These are phyloP conservation scores for Trachelus tabidus DNA, from an alignment of 2,888 invertebrate genomes.

Conservation along the genomic window DNA sequence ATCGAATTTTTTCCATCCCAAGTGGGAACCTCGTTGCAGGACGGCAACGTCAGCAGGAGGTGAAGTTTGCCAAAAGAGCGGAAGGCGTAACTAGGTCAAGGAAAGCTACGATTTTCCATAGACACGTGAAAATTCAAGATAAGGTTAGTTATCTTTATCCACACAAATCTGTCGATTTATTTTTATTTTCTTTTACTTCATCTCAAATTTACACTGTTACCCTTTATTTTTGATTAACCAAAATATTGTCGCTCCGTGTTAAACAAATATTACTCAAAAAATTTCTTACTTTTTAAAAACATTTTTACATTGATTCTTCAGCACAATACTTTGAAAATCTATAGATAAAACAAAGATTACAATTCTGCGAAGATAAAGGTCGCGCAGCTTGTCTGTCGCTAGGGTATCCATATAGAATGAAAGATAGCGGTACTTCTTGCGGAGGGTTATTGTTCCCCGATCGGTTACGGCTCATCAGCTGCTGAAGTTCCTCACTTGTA, in stretches of 20 bases:
- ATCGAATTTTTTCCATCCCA: constrained; percentile 51
- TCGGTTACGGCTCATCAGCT: constrained; percentile 61
- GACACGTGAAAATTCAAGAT: neutral
- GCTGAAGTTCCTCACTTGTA: constrained; percentile 39
- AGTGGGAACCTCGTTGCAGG: constrained; percentile 1
- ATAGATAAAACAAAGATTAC: neutral
- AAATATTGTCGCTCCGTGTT: neutral
- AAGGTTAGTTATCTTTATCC: neutral
- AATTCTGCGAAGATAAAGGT: constrained; percentile 37
- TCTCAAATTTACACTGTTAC: neutral
- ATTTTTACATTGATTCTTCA: neutral
- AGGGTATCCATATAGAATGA: constrained; percentile 40
- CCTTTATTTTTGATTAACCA: neutral
- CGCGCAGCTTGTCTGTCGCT: constrained; percentile 33
- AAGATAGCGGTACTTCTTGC: constrained; percentile 59
- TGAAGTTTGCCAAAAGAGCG: neutral
- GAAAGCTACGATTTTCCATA: neutral
- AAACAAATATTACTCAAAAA: too few species aligned
- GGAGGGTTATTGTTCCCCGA: constrained; percentile 58
- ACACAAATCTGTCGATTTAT: neutral
- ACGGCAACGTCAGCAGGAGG: constrained; percentile 1
- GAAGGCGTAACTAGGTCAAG: neutral
- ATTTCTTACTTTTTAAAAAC: neutral
- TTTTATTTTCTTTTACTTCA: neutral
- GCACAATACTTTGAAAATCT: neutral